A percentile compares a stretch with the other conserved stretches of the same genome.
Evolutionary conservation across 2,113 vertebrate genomes (phyloP).

Genomic region (Kryptolebias marmoratus): DNA sequence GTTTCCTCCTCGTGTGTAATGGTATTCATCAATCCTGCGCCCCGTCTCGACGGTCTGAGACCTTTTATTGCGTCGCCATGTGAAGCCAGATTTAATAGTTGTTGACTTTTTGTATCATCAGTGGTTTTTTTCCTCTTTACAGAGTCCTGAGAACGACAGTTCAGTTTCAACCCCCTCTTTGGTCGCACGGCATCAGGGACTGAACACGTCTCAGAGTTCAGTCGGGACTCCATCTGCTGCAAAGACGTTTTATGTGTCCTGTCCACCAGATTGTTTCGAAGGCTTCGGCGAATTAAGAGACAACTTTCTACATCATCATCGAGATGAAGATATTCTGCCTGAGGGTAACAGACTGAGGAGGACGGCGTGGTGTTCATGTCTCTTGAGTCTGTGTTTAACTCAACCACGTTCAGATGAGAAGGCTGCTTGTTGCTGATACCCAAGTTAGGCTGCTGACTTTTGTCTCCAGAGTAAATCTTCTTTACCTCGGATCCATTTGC

Average conservation of each 20-base stretch:
- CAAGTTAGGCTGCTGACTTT: neutral
- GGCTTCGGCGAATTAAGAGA: neutral
- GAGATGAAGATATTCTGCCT: neutral
- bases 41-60: neutral
- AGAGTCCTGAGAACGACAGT: conserved; percentile 7
- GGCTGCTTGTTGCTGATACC: conserved; percentile 8
- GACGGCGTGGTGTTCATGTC: neutral
- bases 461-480: neutral
- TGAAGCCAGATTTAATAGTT: neutral
- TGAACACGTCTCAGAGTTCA: neutral
- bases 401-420: neutral
- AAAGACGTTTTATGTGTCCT: neutral
- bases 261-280: neutral
- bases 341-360: conserved; percentile 1
- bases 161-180: conserved; percentile 36
- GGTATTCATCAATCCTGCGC: neutral
- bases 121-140: conserved; percentile 51
- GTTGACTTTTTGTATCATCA: neutral
- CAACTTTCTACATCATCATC: neutral
- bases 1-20: neutral
- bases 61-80: neutral
- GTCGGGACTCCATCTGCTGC: conserved; percentile 7
- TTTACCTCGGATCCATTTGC: conserved; percentile 12
- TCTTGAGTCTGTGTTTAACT: neutral
- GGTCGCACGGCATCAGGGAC: neutral